These are phyloP conservation scores for Melanerpes aurifrons DNA, from an alignment of 2,113 vertebrate genomes.

Conservation along the genomic window DNA sequence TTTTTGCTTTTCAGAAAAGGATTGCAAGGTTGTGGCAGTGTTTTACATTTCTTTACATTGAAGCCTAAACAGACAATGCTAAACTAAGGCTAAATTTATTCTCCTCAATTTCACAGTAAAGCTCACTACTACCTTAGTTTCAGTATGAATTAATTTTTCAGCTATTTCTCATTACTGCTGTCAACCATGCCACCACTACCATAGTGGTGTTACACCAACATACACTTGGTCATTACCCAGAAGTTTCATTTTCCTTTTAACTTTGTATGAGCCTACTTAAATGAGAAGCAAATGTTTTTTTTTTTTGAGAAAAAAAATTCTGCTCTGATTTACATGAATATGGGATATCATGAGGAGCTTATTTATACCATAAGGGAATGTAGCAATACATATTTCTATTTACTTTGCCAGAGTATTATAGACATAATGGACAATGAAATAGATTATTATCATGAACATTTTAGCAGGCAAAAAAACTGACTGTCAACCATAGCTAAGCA, in stretches of 20 bases:
- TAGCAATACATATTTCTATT: neutral
- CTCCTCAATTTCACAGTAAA: neutral
- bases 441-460: neutral
- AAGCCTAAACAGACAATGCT: neutral
- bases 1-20: neutral
- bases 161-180: neutral
- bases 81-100: neutral
- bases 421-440: neutral
- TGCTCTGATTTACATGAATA: neutral
- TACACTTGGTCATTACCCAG: neutral
- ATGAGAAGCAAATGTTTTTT: neutral
- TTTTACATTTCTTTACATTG: neutral
- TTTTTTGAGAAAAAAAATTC: accelerated
- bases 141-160: neutral
- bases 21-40: neutral
- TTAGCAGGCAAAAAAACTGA: neutral
- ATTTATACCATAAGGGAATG: neutral
- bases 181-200: neutral
- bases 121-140: neutral
- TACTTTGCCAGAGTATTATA: neutral
- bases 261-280: neutral
- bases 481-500: neutral
- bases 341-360: neutral
- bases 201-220: neutral
- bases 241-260: neutral